Conservation (phyloP, 92 coral and sea anemone species). For the Desmophyllum pertusum region DNA sequence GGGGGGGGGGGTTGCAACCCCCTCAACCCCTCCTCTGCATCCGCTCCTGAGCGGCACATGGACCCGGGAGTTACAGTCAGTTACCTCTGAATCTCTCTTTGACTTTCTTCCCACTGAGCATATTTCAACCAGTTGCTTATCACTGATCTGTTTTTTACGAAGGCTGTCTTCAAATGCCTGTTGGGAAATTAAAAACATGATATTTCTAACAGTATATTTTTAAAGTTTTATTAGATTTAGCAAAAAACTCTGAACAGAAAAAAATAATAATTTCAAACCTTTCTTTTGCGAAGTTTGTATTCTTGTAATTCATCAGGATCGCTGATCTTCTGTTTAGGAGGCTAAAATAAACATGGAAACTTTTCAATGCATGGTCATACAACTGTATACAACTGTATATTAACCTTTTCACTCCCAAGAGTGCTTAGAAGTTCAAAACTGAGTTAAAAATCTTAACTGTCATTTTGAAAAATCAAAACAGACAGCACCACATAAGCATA, state of each 20-base stretch:
- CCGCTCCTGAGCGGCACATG: too few species aligned
- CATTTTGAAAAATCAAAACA: too few species aligned
- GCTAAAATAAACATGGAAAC: slow-evolving; percentile 53
- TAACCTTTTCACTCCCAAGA: too few species aligned
- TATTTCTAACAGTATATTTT: background rate
- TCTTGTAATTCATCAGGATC: slow-evolving; percentile 99
- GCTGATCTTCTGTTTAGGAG: slow-evolving; percentile 97
- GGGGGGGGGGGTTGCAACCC: too few species aligned
- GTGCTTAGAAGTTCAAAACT: too few species aligned
- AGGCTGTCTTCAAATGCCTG: slow-evolving; percentile 96
- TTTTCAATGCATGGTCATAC: background rate
- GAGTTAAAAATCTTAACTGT: too few species aligned
- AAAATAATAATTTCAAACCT: slow-evolving; percentile 53
- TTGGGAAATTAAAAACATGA: background rate
- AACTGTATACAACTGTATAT: too few species aligned
- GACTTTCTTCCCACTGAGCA: slow-evolving; percentile 98
- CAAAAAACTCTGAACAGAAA: background rate
- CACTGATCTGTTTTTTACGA: slow-evolving; percentile 93
- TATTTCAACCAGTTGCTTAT: slow-evolving; percentile 96
- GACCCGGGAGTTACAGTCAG: too few species aligned
- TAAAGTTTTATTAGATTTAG: background rate
- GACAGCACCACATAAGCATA: too few species aligned
- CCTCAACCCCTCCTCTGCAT: too few species aligned
- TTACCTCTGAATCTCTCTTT: slow-evolving; percentile 93
- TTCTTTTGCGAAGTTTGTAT: slow-evolving; percentile 96